Conservation (phyloP, 1,140 invertebrate genomes). For the Chironomus striatipennis region DNA sequence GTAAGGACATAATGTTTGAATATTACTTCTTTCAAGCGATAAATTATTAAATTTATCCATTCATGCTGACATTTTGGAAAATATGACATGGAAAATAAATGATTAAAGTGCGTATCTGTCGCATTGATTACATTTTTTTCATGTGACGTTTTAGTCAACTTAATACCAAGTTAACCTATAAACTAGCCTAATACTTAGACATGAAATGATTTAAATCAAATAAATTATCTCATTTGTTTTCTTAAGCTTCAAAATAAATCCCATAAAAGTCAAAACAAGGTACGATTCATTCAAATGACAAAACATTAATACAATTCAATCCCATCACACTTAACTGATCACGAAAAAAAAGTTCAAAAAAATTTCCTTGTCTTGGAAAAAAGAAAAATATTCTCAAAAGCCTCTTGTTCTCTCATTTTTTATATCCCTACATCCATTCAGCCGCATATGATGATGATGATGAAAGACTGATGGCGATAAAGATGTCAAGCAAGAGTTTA, state of each 20-base stretch:
- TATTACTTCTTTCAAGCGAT: not conserved
- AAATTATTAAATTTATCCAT: not conserved
- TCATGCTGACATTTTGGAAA: not conserved
- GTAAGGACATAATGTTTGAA: not conserved
- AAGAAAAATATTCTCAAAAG: not conserved
- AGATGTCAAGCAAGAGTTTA: not conserved
- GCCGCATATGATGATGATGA: not conserved
- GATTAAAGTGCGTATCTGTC: too few species aligned
- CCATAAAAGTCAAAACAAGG: too few species aligned
- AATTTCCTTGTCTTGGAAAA: not conserved
- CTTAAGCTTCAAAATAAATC: too few species aligned
- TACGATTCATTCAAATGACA: too few species aligned
- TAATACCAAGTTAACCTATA: too few species aligned
- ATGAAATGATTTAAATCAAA: too few species aligned
- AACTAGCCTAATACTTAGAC: too few species aligned
- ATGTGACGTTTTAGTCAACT: too few species aligned
- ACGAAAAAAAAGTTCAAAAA: not conserved
- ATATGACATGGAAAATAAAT: too few species aligned
- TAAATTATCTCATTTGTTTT: too few species aligned
- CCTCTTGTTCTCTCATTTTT: not conserved
- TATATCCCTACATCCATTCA: not conserved
- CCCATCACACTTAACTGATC: not conserved
- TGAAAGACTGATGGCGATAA: conserved; percentile 7
- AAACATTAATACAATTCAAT: not conserved
- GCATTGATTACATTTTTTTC: too few species aligned